A percentile compares a stretch with the other conserved stretches of the same genome.
Evolutionary conservation across 2,113 vertebrate species (phyloP).

Genomic region (Merops nubicus): DNA sequence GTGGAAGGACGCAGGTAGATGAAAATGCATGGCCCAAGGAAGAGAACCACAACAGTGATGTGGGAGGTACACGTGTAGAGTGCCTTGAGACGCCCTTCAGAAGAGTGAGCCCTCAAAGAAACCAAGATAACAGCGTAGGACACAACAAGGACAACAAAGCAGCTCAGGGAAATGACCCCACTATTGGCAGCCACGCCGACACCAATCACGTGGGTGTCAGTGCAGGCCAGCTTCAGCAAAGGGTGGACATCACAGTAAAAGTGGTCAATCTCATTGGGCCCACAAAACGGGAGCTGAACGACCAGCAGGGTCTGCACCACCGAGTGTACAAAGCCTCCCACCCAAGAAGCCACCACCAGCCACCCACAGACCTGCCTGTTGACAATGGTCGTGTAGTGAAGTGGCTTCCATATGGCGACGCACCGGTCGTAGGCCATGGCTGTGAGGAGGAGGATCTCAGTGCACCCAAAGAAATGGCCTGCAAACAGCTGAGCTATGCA

Average conservation of each 20-base stretch:
- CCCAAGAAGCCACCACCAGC: background rate
- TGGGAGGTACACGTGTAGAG: slow-evolving; percentile 59
- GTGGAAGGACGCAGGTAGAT: slow-evolving; percentile 53
- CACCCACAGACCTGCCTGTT: background rate
- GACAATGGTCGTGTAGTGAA: slow-evolving; percentile 36
- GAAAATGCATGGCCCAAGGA: slow-evolving; percentile 59
- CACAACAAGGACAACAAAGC: background rate
- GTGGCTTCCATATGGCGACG: slow-evolving; percentile 39
- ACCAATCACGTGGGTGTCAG: background rate
- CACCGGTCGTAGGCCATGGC: slow-evolving; percentile 60
- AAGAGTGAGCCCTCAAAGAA: slow-evolving; percentile 17
- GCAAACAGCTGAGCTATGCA: slow-evolving; percentile 59
- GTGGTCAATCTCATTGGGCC: background rate
- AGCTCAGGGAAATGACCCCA: background rate
- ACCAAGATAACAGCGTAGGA: slow-evolving; percentile 41
- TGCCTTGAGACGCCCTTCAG: slow-evolving; percentile 19
- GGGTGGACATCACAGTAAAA: background rate
- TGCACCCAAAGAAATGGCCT: slow-evolving; percentile 56
- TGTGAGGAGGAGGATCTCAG: slow-evolving; percentile 60
- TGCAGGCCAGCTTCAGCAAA: background rate
- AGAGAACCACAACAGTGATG: slow-evolving; percentile 21
- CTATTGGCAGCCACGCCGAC: background rate
- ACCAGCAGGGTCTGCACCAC: background rate
- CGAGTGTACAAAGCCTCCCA: background rate
- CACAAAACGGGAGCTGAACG: background rate